Percentiles rank a stretch among this genome's conserved stretches.
These are phyloP conservation scores for Steinernema feltiae DNA, from an alignment of 1,140 invertebrate species.

Conservation along the genomic window DNA sequence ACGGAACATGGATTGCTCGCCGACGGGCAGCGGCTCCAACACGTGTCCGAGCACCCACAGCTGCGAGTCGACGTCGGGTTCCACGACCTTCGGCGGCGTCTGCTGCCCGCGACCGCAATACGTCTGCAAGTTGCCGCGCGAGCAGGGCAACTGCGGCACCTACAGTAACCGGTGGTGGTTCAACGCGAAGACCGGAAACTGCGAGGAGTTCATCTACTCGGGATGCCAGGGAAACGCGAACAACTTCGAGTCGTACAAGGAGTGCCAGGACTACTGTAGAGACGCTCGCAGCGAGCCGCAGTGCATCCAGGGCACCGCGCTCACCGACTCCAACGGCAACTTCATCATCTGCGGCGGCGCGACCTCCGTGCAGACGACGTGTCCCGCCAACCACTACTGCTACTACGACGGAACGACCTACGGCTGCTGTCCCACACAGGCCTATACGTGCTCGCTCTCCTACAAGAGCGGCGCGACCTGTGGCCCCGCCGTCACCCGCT, in stretches of 20 bases:
- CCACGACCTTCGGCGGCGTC: slow-evolving; percentile 53
- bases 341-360: slow-evolving; percentile 56
- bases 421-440: slow-evolving; percentile 57
- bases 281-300: slow-evolving; percentile 46
- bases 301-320: slow-evolving; percentile 46
- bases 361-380: slow-evolving; percentile 51
- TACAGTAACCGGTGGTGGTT: slow-evolving; percentile 57
- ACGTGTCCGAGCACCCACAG: slow-evolving; percentile 52
- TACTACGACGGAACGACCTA: slow-evolving; percentile 58
- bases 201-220: slow-evolving; percentile 57
- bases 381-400: slow-evolving; percentile 57
- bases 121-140: slow-evolving; percentile 54
- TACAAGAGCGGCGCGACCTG: slow-evolving; percentile 54
- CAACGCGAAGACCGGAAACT: slow-evolving; percentile 57
- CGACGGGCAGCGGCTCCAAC: slow-evolving; percentile 53
- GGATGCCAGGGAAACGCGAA: slow-evolving; percentile 50
- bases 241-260: slow-evolving; percentile 54
- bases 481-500: slow-evolving; percentile 54
- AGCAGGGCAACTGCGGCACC: slow-evolving; percentile 56
- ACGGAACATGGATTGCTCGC: slow-evolving; percentile 56
- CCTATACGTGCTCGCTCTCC: slow-evolving; percentile 56
- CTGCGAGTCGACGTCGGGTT: slow-evolving; percentile 54
- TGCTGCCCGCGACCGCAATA: slow-evolving; percentile 56
- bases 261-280: slow-evolving; percentile 56
- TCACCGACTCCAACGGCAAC: slow-evolving; percentile 57